These are phyloP conservation scores for Drosophila bifasciata DNA, from an alignment of 1,140 invertebrate species.

Conservation along the genomic window DNA sequence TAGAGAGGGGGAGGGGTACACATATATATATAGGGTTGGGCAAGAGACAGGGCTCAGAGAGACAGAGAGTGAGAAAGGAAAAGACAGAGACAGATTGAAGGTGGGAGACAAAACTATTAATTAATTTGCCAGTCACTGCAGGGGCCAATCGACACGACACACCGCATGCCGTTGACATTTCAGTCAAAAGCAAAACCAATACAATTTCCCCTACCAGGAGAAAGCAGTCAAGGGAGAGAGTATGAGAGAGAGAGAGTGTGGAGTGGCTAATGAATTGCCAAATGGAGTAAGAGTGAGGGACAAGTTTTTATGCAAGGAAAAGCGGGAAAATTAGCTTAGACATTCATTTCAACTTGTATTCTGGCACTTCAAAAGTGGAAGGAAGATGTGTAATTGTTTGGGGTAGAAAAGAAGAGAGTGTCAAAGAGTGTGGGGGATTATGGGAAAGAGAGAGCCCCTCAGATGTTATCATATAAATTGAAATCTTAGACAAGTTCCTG, in stretches of 20 bases:
- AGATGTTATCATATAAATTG: slow-evolving; percentile 75
- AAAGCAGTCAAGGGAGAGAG: too few species aligned
- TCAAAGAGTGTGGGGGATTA: background rate
- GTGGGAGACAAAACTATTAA: slow-evolving; percentile 66
- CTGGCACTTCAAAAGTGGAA: background rate
- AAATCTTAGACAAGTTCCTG: slow-evolving; percentile 72
- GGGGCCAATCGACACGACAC: slow-evolving; percentile 47
- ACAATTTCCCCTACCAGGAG: slow-evolving; percentile 23
- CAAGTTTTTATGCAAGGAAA: slow-evolving; percentile 26
- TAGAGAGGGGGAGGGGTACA: slow-evolving; percentile 10
- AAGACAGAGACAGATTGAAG: background rate
- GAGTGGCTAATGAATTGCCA: slow-evolving; percentile 20
- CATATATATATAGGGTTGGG: slow-evolving; percentile 1
- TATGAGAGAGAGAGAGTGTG: background rate
- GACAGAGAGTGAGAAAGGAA: background rate
- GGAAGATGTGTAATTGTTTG: slow-evolving; percentile 30
- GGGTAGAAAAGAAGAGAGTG: background rate
- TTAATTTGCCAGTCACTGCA: slow-evolving; percentile 74
- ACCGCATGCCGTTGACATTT: slow-evolving; percentile 73
- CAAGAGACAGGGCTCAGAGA: background rate
- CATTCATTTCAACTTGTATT: slow-evolving; percentile 5
- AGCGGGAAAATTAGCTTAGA: slow-evolving; percentile 20
- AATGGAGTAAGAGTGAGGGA: slow-evolving; percentile 27
- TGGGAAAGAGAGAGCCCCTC: background rate
- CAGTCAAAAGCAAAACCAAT: slow-evolving; percentile 72